Percentiles rank a stretch among this genome's conserved stretches.
Evolutionary conservation across 2,888 invertebrate genomes (phyloP).

Genomic region (Meghimatium bilineatum): DNA sequence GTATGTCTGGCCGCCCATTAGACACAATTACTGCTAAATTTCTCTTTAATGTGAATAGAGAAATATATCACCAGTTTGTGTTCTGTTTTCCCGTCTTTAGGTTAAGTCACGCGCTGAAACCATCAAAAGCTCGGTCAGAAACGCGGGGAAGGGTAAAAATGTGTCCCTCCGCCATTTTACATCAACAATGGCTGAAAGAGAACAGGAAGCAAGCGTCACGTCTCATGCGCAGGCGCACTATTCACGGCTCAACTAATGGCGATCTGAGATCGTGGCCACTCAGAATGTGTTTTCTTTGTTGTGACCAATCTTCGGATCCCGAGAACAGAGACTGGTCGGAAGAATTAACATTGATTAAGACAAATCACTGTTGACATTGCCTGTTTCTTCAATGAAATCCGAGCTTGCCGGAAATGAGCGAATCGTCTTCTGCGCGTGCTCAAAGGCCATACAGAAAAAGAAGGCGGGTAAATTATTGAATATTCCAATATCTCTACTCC

Average conservation of each 20-base stretch:
- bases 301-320: slow-evolving; percentile 47
- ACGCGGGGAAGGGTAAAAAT: background rate
- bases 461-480: background rate
- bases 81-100: slow-evolving; percentile 5
- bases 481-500: background rate
- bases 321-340: slow-evolving; percentile 49
- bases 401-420: slow-evolving; percentile 54
- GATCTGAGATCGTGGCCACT: slow-evolving; percentile 35
- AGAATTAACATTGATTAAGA: slow-evolving; percentile 58
- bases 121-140: slow-evolving; percentile 23
- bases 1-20: slow-evolving; percentile 19
- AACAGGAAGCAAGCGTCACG: slow-evolving; percentile 48
- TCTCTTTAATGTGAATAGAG: slow-evolving; percentile 34
- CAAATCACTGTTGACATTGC: slow-evolving; percentile 56
- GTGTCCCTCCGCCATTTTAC: slow-evolving; percentile 19
- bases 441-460: slow-evolving; percentile 9
- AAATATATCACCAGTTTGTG: slow-evolving; percentile 29
- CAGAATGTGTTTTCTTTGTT: slow-evolving; percentile 49
- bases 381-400: slow-evolving; percentile 49
- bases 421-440: slow-evolving; percentile 28
- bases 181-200: slow-evolving; percentile 39
- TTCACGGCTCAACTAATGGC: slow-evolving; percentile 46
- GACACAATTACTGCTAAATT: slow-evolving; percentile 36
- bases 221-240: slow-evolving; percentile 37
- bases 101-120: slow-evolving; percentile 37